Evolutionary conservation across 1,140 invertebrate genomes (phyloP).

Genomic region (Eurosta solidaginis): DNA sequence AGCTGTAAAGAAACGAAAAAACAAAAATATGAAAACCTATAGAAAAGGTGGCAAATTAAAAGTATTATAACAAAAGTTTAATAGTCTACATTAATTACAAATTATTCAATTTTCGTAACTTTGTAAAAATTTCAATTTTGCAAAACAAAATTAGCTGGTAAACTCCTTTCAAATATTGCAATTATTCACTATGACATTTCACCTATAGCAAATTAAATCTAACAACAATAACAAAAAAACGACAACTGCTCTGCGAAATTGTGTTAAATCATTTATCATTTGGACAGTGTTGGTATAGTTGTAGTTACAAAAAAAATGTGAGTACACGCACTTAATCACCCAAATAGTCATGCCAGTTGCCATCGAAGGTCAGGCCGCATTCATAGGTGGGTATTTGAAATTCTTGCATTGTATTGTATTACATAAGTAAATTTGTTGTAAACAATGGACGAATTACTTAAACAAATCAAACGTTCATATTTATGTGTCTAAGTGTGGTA

Average conservation of each 20-base stretch:
- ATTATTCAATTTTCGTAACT: background rate
- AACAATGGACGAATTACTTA: background rate
- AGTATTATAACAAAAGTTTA: background rate
- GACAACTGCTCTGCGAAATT: background rate
- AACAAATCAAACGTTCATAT: background rate
- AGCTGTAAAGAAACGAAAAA: conserved; percentile 59
- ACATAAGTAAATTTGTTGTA: too few species aligned
- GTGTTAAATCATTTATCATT: conserved; percentile 24
- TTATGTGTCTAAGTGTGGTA: background rate
- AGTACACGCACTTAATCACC: background rate
- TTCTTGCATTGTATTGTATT: too few species aligned
- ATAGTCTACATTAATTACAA: background rate
- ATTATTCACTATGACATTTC: background rate
- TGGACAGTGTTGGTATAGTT: background rate
- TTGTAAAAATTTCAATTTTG: background rate
- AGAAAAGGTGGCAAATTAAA: background rate
- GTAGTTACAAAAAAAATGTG: conserved; percentile 8
- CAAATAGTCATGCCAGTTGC: background rate
- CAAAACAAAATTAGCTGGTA: background rate
- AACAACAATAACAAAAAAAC: background rate
- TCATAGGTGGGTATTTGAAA: conserved; percentile 15
- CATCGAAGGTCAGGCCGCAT: background rate
- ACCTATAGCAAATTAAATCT: background rate
- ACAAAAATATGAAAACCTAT: conserved; percentile 11
- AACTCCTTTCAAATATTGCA: background rate